phyloP scores from a whole-genome alignment of 2,888 invertebrate species.

The Strigamia maritima region DNA sequence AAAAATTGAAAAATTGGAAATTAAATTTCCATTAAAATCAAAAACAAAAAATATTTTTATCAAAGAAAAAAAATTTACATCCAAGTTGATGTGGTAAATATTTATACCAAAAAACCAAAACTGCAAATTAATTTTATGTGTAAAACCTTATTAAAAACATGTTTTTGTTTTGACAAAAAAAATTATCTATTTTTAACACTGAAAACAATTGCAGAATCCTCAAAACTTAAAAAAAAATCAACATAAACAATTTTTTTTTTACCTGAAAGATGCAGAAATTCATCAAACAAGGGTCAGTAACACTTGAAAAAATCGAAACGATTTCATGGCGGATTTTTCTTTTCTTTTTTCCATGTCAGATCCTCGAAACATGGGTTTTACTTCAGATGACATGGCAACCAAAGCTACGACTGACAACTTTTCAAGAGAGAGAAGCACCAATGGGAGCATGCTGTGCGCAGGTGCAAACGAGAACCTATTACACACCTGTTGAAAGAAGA shows the following conservation, averaged over 20 bases:
- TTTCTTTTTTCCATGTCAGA: not conserved
- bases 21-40: too few relatives aligned
- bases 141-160: too few relatives aligned
- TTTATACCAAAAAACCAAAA: too few relatives aligned
- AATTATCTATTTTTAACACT: too few relatives aligned
- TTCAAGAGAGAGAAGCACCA: not conserved
- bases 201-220: too few relatives aligned
- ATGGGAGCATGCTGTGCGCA: not conserved
- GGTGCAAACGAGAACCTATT: slow-evolving; percentile 8
- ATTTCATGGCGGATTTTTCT: not conserved
- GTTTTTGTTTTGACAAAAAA: too few relatives aligned
- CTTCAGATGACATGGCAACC: not conserved
- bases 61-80: too few relatives aligned
- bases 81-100: too few relatives aligned
- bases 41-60: too few relatives aligned
- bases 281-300: not conserved
- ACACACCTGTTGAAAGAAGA: slow-evolving; percentile 23
- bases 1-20: too few relatives aligned
- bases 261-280: not conserved
- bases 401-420: slow-evolving; percentile 19
- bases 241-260: not conserved
- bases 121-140: too few relatives aligned
- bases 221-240: too few relatives aligned
- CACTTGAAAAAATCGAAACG: not conserved
- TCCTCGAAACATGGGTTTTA: not conserved